These are phyloP conservation scores for Pogonomyrmex barbatus DNA, from an alignment of 1,140 invertebrate species.

Conservation along the genomic window DNA sequence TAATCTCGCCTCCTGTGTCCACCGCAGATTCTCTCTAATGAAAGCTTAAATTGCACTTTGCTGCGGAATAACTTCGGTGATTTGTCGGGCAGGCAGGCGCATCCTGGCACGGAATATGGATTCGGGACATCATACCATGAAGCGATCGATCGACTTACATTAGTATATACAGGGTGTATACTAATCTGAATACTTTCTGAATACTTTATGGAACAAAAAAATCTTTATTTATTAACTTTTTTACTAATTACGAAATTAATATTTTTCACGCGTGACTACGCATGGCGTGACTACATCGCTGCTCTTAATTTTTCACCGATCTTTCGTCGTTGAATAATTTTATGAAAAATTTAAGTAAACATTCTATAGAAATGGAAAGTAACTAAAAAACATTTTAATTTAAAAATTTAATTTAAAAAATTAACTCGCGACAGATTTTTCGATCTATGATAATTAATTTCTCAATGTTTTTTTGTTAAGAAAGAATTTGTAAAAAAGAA, in stretches of 20 bases:
- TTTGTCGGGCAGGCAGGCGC: slow-evolving; percentile 72
- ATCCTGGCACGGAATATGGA: slow-evolving; percentile 80
- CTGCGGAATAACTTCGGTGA: slow-evolving; percentile 67
- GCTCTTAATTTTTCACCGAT: background rate
- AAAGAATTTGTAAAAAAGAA: background rate
- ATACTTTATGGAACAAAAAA: background rate
- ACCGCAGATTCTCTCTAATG: slow-evolving; percentile 65
- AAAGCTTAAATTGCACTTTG: slow-evolving; percentile 59
- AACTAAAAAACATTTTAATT: background rate
- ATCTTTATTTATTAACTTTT: background rate
- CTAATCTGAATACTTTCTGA: background rate
- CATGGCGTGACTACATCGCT: background rate
- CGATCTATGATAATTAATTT: background rate
- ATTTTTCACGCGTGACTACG: background rate
- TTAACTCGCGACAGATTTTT: background rate
- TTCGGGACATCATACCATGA: slow-evolving; percentile 65
- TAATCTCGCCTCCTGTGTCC: slow-evolving; percentile 21
- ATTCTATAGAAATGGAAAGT: slow-evolving; percentile 16
- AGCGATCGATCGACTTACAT: slow-evolving; percentile 57
- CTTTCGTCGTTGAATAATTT: background rate
- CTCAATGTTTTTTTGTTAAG: background rate
- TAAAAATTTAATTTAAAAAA: background rate
- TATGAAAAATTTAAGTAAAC: background rate
- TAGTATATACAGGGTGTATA: slow-evolving; percentile 20
- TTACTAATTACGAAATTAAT: background rate